These are phyloP conservation scores for Caenorhabditis sp. DNA, from an alignment of 2,888 invertebrate genomes.

Conservation along the genomic window DNA sequence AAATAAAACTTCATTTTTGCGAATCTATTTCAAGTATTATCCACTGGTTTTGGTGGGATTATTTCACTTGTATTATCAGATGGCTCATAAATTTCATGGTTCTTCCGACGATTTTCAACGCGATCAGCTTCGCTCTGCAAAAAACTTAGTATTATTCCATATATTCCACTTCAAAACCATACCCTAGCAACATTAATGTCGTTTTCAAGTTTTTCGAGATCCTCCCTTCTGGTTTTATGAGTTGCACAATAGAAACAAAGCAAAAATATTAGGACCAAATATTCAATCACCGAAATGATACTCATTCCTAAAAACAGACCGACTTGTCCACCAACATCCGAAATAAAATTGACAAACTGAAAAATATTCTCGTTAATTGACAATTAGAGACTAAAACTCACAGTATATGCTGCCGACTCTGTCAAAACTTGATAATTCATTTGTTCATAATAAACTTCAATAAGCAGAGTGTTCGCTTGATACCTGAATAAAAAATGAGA, in stretches of 20 bases:
- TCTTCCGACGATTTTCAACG: conserved; percentile 23
- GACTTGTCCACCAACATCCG: conserved; percentile 72
- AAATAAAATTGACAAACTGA: conserved; percentile 72
- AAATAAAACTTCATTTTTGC: background rate
- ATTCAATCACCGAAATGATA: conserved; percentile 53
- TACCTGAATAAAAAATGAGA: conserved; percentile 29
- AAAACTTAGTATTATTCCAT: background rate
- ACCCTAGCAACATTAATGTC: conserved; percentile 39
- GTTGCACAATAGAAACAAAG: conserved; percentile 48
- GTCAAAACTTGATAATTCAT: conserved; percentile 70
- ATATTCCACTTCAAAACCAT: no score
- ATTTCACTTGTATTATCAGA: conserved; percentile 19
- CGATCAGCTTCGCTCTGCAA: conserved; percentile 19
- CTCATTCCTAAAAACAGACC: conserved; percentile 71
- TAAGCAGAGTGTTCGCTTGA: conserved; percentile 70
- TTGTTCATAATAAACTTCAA: conserved; percentile 72
- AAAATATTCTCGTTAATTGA: conserved; percentile 1
- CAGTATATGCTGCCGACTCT: conserved; percentile 63
- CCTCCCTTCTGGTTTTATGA: conserved; percentile 43
- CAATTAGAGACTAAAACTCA: conserved; percentile 11
- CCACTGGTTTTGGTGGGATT: conserved; percentile 29
- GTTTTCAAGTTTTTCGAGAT: conserved; percentile 43
- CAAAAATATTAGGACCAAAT: conserved; percentile 44
- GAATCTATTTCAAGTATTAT: conserved; percentile 17
- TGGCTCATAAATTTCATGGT: conserved; percentile 29